Percentiles rank a stretch among this genome's conserved stretches.
phyloP scores from a whole-genome alignment of 2,888 invertebrate species.

The Tiliacea citrago region DNA sequence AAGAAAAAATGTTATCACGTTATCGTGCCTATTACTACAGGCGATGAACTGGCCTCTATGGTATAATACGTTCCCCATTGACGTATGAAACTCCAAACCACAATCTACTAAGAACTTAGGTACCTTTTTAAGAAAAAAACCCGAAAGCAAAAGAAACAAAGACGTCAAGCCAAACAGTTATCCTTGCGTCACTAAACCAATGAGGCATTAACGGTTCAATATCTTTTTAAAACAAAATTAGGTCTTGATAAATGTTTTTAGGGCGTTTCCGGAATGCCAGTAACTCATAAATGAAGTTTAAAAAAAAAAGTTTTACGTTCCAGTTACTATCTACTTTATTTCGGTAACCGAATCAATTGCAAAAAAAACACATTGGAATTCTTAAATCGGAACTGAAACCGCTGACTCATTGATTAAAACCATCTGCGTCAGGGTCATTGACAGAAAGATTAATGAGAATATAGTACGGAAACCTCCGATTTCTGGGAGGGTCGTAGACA shows the following conservation, averaged over 20 bases:
- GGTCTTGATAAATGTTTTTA: constrained; percentile 17
- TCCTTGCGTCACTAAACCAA: constrained; percentile 19
- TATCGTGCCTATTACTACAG: no score
- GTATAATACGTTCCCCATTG: not conserved
- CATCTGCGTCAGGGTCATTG: constrained; percentile 53
- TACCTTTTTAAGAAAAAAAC: constrained; percentile 1
- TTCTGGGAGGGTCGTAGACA: not conserved
- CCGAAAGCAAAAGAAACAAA: not conserved
- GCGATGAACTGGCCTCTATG: no score
- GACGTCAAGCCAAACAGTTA: not conserved
- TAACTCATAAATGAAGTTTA: constrained; percentile 29
- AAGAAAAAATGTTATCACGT: no score
- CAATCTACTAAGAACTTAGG: not conserved
- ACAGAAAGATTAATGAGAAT: constrained; percentile 29
- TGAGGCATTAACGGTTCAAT: not conserved
- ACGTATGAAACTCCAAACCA: constrained; percentile 8
- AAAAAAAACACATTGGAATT: constrained; percentile 52
- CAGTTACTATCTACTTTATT: constrained; percentile 32
- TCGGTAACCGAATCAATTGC: constrained; percentile 38
- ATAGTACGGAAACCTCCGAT: constrained; percentile 5
- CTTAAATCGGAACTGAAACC: constrained; percentile 42
- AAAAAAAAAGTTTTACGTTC: constrained; percentile 34
- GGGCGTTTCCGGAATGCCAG: constrained; percentile 23
- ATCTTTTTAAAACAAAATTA: constrained; percentile 5
- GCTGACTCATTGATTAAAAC: constrained; percentile 51